Conservation (phyloP, 1,140 invertebrate species). For the Bombus waltoni region DNA sequence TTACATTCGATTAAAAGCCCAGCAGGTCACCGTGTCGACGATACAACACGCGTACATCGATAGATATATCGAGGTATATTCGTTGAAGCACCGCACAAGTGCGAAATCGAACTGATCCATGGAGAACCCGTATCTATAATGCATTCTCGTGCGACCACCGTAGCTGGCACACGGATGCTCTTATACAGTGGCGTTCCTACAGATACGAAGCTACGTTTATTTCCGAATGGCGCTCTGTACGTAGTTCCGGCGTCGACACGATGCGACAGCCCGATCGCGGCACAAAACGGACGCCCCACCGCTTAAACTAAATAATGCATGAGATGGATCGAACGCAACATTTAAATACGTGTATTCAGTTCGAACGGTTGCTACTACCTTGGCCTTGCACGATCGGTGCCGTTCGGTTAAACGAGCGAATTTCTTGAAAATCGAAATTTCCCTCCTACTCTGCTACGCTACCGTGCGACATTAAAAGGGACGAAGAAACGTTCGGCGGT, state of each 20-base stretch:
- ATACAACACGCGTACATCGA: constrained; percentile 29
- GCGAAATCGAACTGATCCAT: constrained; percentile 68
- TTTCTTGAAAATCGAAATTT: constrained; percentile 33
- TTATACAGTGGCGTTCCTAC: not conserved
- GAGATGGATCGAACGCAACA: constrained; percentile 74
- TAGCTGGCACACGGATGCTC: constrained; percentile 29
- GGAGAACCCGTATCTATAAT: constrained; percentile 66
- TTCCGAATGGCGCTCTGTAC: constrained; percentile 67
- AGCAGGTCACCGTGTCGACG: constrained; percentile 31
- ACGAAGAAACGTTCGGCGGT: not conserved
- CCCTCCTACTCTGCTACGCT: not conserved
- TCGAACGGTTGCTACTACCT: constrained; percentile 51
- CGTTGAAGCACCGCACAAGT: constrained; percentile 51
- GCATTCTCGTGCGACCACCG: constrained; percentile 57
- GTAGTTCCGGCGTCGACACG: constrained; percentile 71
- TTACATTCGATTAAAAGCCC: constrained; percentile 63
- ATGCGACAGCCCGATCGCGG: constrained; percentile 68
- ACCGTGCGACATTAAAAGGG: not conserved
- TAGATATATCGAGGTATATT: constrained; percentile 29
- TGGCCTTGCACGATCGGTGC: constrained; percentile 63
- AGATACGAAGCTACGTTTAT: constrained; percentile 60
- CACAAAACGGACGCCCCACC: constrained; percentile 69
- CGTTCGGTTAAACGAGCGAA: constrained; percentile 29
- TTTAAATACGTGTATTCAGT: constrained; percentile 73
- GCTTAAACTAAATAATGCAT: constrained; percentile 77